Conservation (phyloP, 2,888 invertebrate species). For the Mellilla xanthometata region DNA sequence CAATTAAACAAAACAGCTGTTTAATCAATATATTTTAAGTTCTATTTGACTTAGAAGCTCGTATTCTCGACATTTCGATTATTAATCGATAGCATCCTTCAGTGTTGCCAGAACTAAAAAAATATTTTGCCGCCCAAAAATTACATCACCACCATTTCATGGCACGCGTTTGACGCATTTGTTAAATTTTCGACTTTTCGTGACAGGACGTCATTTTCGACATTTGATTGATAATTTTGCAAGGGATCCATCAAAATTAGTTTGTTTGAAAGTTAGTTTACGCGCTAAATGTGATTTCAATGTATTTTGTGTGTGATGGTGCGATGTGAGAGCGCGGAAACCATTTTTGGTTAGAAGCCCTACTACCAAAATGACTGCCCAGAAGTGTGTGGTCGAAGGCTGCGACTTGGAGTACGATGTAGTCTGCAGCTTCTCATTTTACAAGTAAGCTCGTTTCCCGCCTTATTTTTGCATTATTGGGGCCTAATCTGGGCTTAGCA, state of each 20-base stretch:
- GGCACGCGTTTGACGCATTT: slow-evolving; percentile 74
- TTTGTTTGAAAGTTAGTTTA: slow-evolving; percentile 81
- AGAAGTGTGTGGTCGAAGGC: slow-evolving; percentile 78
- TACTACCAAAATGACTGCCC: slow-evolving; percentile 63
- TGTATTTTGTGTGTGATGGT: slow-evolving; percentile 51
- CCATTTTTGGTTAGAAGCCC: slow-evolving; percentile 62
- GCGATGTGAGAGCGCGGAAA: slow-evolving; percentile 69
- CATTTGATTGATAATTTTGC: slow-evolving; percentile 83
- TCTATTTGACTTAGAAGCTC: too few relatives aligned
- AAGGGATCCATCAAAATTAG: slow-evolving; percentile 79
- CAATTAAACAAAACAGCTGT: too few relatives aligned
- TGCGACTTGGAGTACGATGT: slow-evolving; percentile 78
- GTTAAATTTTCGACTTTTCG: slow-evolving; percentile 78
- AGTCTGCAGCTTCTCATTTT: slow-evolving; percentile 78
- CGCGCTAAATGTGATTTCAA: slow-evolving; percentile 75
- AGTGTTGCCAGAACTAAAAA: slow-evolving; percentile 56
- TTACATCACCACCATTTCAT: slow-evolving; percentile 74
- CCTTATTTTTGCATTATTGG: slow-evolving; percentile 6
- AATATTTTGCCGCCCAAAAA: slow-evolving; percentile 43
- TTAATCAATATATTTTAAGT: too few relatives aligned
- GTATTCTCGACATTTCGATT: too few relatives aligned
- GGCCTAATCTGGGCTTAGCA: background rate
- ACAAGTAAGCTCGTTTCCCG: slow-evolving; percentile 70
- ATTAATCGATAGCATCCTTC: slow-evolving; percentile 10
- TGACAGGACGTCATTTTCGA: slow-evolving; percentile 83